Percentiles rank a stretch among this genome's conserved stretches.
These are phyloP conservation scores for Neopipo cinnamomea DNA, from an alignment of 2,113 vertebrate genomes.

Conservation along the genomic window DNA sequence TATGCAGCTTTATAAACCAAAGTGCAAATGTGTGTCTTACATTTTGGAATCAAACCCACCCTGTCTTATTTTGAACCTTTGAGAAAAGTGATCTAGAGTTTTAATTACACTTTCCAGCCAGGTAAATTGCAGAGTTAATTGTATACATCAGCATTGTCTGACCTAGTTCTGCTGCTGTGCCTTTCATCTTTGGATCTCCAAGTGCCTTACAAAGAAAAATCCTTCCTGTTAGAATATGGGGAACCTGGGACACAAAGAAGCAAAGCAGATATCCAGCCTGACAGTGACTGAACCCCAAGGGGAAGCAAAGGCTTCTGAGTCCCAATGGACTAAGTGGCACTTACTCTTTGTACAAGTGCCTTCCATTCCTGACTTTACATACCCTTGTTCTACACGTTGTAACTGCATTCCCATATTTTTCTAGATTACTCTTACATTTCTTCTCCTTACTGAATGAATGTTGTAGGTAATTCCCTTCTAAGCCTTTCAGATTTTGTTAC, in stretches of 20 bases:
- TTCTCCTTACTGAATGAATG: neutral
- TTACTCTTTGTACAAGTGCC: neutral
- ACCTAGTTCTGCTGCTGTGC: conserved; percentile 13
- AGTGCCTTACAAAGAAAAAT: neutral
- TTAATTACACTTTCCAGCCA: conserved; percentile 37
- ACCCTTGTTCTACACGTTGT: neutral
- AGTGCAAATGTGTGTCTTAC: neutral
- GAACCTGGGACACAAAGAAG: neutral
- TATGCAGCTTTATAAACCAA: neutral
- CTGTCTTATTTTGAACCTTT: conserved; percentile 2
- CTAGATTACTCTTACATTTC: neutral
- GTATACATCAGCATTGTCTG: conserved; percentile 15
- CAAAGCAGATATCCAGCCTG: neutral
- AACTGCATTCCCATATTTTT: neutral
- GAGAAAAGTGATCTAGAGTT: neutral
- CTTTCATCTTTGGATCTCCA: conserved; percentile 33
- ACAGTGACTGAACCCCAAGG: neutral
- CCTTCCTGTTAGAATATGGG: neutral
- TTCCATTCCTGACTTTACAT: neutral
- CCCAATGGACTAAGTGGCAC: neutral
- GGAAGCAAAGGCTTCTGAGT: neutral
- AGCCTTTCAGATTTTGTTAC: neutral
- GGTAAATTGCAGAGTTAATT: conserved; percentile 39
- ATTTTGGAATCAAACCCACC: neutral
- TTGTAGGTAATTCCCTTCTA: neutral